Evolutionary conservation across 2,797 vertebrate genomes (phyloP).

Genomic region (Melanotaenia boesemani): DNA sequence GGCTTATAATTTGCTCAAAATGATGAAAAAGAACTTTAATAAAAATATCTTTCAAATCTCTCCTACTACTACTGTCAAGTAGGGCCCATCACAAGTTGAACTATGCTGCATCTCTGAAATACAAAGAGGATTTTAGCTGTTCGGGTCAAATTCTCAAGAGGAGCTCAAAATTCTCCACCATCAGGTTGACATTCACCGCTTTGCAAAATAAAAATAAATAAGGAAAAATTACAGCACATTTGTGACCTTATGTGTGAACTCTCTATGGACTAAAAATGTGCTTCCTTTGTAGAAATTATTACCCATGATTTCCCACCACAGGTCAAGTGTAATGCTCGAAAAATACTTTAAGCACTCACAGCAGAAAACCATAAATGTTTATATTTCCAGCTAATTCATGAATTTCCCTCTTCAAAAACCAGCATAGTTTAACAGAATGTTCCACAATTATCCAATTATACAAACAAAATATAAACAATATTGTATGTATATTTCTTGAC

Average conservation of each 20-base stretch:
- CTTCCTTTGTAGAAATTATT: not conserved
- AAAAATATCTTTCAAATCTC: too few species aligned
- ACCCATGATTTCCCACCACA: not conserved
- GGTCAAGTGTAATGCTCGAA: too few species aligned
- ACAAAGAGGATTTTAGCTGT: conserved; percentile 9
- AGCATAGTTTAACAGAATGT: not conserved
- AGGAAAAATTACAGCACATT: not conserved
- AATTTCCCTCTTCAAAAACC: too few species aligned
- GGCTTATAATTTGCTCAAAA: too few species aligned
- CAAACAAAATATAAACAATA: too few species aligned
- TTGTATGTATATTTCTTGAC: not conserved
- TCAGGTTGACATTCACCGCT: conserved; percentile 6
- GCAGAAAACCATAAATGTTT: too few species aligned
- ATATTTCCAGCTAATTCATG: too few species aligned
- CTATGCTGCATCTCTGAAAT: not conserved
- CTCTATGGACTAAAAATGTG: not conserved
- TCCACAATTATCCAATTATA: too few species aligned
- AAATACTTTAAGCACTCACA: not conserved
- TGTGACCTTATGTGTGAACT: conserved; percentile 30
- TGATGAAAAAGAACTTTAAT: too few species aligned
- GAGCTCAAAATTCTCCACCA: not conserved
- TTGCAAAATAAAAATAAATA: not conserved
- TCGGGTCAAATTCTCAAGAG: conserved; percentile 23
- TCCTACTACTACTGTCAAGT: too few species aligned
- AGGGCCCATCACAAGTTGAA: not conserved